phyloP scores from a whole-genome alignment of 2,797 vertebrate genomes.

The Cossypha niveicapilla region DNA sequence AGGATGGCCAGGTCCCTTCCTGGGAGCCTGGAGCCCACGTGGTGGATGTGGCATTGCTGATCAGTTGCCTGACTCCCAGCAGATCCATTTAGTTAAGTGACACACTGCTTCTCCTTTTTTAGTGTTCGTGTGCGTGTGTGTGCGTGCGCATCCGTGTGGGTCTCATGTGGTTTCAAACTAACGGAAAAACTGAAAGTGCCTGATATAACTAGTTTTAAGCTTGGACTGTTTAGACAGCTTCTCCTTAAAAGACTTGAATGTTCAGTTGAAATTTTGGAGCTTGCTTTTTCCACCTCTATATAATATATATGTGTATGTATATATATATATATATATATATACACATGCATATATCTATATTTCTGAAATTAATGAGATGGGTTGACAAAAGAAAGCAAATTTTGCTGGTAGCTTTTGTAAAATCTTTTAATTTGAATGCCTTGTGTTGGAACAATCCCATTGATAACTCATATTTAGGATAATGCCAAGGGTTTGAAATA shows the following conservation, averaged over 20 bases:
- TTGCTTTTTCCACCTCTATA: slow-evolving; percentile 87
- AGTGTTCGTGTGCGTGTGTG: slow-evolving; percentile 37
- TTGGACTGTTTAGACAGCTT: slow-evolving; percentile 87
- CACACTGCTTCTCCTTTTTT: slow-evolving; percentile 79
- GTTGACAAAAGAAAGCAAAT: slow-evolving; percentile 48
- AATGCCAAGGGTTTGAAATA: slow-evolving; percentile 43
- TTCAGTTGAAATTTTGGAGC: slow-evolving; percentile 85
- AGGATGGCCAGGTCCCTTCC: background rate
- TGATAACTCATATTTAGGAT: background rate
- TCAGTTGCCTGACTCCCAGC: slow-evolving; percentile 83
- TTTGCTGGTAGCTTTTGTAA: slow-evolving; percentile 56
- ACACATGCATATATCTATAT: background rate
- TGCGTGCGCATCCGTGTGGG: slow-evolving; percentile 47
- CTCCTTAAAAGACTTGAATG: slow-evolving; percentile 98
- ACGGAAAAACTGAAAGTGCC: slow-evolving; percentile 95
- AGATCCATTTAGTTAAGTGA: slow-evolving; percentile 67
- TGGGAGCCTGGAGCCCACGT: background rate
- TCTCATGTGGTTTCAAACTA: slow-evolving; percentile 78
- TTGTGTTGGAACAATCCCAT: slow-evolving; percentile 50
- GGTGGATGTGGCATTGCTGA: slow-evolving; percentile 46
- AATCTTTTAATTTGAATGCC: slow-evolving; percentile 46
- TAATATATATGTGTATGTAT: background rate
- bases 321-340: background rate
- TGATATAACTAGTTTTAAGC: slow-evolving; percentile 90
- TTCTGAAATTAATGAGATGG: slow-evolving; percentile 62